Conservation (phyloP, 2,888 invertebrate genomes). For the Andrena bicolor region DNA sequence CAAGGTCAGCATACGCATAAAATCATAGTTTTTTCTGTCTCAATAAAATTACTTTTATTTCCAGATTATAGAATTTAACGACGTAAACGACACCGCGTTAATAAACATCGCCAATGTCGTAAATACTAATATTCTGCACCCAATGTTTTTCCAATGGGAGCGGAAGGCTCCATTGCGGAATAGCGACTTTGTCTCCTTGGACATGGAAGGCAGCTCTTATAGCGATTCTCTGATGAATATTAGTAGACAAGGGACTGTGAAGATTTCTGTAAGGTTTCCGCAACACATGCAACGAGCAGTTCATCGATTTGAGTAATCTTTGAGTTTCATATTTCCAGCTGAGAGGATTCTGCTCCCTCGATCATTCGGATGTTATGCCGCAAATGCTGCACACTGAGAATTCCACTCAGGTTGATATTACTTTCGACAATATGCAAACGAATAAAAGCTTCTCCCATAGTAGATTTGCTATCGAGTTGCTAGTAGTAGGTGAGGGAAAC, state of each 20-base stretch:
- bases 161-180: constrained; percentile 81
- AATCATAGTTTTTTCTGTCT: background rate
- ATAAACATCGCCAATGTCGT: constrained; percentile 78
- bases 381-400: constrained; percentile 89
- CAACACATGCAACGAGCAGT: too few relatives aligned
- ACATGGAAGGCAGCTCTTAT: constrained; percentile 77
- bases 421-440: constrained; percentile 86
- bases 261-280: constrained; percentile 73
- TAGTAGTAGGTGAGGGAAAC: constrained; percentile 86
- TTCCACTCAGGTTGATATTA: constrained; percentile 88
- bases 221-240: constrained; percentile 76
- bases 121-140: constrained; percentile 81
- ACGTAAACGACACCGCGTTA: constrained; percentile 86
- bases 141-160: constrained; percentile 84
- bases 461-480: constrained; percentile 88
- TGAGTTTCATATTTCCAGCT: constrained; percentile 84
- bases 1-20: constrained; percentile 85
- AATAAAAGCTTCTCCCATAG: constrained; percentile 86
- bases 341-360: constrained; percentile 85
- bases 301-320: too few relatives aligned
- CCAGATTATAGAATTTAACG: constrained; percentile 88
- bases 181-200: constrained; percentile 82
- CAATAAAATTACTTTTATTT: constrained; percentile 51
- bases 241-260: constrained; percentile 79
- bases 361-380: constrained; percentile 87